Base-by-base conservation (phyloP, 2,113 vertebrate genomes). In the Bambusicola thoracicus region DNA sequence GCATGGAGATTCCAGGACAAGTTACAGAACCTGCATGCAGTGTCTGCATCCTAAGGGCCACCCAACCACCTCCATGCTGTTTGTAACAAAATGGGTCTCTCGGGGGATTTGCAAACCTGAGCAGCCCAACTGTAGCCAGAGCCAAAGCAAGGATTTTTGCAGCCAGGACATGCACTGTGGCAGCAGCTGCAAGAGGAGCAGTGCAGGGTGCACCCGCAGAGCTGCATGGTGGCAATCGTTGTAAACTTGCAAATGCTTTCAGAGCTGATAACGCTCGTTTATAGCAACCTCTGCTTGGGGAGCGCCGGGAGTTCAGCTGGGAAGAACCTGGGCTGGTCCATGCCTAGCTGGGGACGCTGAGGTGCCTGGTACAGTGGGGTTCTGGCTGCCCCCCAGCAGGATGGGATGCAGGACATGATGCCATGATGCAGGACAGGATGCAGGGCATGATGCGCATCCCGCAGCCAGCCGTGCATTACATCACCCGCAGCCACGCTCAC, bases 401-500 rank as follows among this genome's bases (percentile, higher is more conserved):
- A 58, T 32, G 86, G 66, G 67, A 9, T 46, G 63, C 76, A 36
- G 51, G 70, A 56, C 38, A 40, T 40, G 38, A 40, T 40, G 38
- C 53, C 53, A 30, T 55, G 53, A 55, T 55, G 53, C 53, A 27
- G 51, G 51, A 53, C 8, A 81, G 65, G 66, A 10, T 49, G 62
- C 75, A 44, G 49, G 69, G 27, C 49, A 55, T 46, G 76, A 6
- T 34, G 69, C 7, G 85, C 85, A 91, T 70, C 15, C 90, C 32
- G 85, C 85, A 76, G 89, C 67, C 94, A 78, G 43, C 53, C 72
- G 25, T 34, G 87, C 92, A 88, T 92, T 90, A 95, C 93, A 34
- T 96, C 95, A 96, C 70, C 87, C 4, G 2, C 14, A 94, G 89
- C 84, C 62, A 11, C 85, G 29, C 58, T 92, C 85, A 95, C 93